Base-by-base conservation (phyloP, 1,140 invertebrate genomes). In the Dreissena polymorpha region DNA sequence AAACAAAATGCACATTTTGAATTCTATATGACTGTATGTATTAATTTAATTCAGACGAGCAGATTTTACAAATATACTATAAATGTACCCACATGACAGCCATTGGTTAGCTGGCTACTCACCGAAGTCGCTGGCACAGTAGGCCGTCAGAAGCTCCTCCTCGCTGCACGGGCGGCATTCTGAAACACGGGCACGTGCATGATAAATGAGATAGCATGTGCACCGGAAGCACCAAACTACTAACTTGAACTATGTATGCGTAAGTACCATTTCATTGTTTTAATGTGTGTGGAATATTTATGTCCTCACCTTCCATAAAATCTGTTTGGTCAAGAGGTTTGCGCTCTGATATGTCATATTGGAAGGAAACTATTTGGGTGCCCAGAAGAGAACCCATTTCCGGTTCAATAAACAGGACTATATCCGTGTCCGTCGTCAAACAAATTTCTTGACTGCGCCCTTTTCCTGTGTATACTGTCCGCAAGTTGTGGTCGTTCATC, bases 91-190 rank as follows among this genome's bases (percentile, higher is more conserved):
- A 5, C 39, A 39, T 39, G 39, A 39, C 2, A 39, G 39, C 39
- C 2, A 39, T 39, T 39, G 39, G 39, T 2, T 39, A 8, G 2
- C 39, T 60, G 16, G 57, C 21, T 18, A 76, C 91, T 91, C 95
- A 96, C 95, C 96, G 87, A 97, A 94, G 93, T 97, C 96, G 87
- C 95, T 96, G 18, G 95, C 95, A 90, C 96, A 97, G 89, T 96
- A 97, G 10, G 96, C 95, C 53, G 95, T 94, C 18, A 96, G 95
- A 64, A 97, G 88, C 91, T 97, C 96, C 7, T 95, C 95, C 64
- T 95, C 94, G 0, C 95, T 95, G 89, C 96, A 97, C 0, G 96
- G 96, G 74, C 96, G 93, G 91, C 96, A 97, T 84, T 97, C 96
- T 91, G 94, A 72, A 90, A 92, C 78, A 67, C 88, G 90, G 92